Base-by-base conservation (phyloP, 2,113 vertebrate genomes). In the Malaclemys terrapin region DNA sequence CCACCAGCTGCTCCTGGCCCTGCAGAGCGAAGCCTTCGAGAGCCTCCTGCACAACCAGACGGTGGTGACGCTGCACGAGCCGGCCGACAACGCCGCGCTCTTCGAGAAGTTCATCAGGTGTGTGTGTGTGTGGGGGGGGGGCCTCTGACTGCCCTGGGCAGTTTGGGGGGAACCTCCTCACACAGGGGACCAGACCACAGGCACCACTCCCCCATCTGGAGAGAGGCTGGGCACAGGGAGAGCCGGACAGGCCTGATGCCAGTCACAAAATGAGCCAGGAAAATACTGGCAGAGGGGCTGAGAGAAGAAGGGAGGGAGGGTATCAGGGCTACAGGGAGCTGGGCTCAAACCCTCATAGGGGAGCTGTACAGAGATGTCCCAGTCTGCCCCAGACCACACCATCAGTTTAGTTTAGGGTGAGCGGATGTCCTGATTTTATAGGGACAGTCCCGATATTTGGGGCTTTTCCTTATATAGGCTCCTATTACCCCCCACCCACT, bases 21-120 rank as follows among this genome's bases (percentile, higher is more conserved):
- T 99, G 95, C 99, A 99, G 97, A 99, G 99, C 24, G 94, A 98
- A 65, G 98, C 98, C 59, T 99, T 99, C 0, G 98, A 98, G 91
- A 98, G 97, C 89, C 97, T 99, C 94, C 97, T 99, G 96, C 97
- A 79, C 79, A 98, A 98, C 94, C 98, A 98, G 88, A 99, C 99
- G 0, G 56, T 98, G 9, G 42, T 98, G 87, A 98, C 94, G 17
- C 97, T 99, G 92, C 97, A 96, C 2, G 99, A 99, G 96, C 98
- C 97, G 0, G 89, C 98, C 0, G 99, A 99, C 88, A 99, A 98
- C 0, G 98, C 99, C 0, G 96, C 98, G 0, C 98, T 99, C 96
- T 99, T 99, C 0, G 99, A 99, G 84, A 99, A 99, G 96, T 99
- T 99, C 96, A 98, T 99, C 98, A 99, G 99, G 99, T 99, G 97